Base-by-base conservation (phyloP, 2,113 vertebrate species). In the Chlamydotis undulata region DNA sequence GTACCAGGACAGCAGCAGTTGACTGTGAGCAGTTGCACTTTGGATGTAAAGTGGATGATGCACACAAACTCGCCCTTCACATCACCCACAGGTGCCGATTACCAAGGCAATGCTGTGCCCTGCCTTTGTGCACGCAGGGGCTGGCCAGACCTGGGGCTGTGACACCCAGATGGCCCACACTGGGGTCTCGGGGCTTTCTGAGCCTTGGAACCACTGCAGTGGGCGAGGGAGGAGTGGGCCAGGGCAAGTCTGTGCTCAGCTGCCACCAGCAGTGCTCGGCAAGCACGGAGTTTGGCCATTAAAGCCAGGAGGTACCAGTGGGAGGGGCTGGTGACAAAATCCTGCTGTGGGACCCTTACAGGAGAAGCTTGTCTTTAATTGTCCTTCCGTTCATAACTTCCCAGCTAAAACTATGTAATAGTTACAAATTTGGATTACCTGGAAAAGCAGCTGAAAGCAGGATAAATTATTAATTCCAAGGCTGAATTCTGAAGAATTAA, bases 391-490 rank as follows among this genome's bases (percentile, higher is more conserved):
- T 92, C 45, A 11, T 60, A 89, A 41, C 76, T 92, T 69, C 35
- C 53, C n/a, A n/a, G 76, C 39, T 68, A 49, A 81, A 52, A 24
- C 33, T 19, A 8, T 12, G 24, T 64, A 65, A 73, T 61, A 78
- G 47, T 82, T 73, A 73, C 37, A 50, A n/a, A 55, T 80, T 47
- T 52, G 53, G n/a, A 63, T 83, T 92, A 75, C 67, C 80, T 87
- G 71, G 57, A 61, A 78, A 92, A 92, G 50, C 80, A 92, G 64
- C 71, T 78, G 88, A 89, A 88, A 86, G 53, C 10, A 70, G 63
- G 64, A 75, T 87, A 43, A 79, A 53, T 74, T 73, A 78, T 69
- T 65, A 78, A 83, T 70, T 93, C 47, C 50, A 60, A 61, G 29
- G 25, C 55, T 93, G 35, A 21, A 3, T 74, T 39, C 68, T 56